These are phyloP conservation scores for Hirundo rustica DNA, from an alignment of 2,797 vertebrate species.

Conservation along the genomic window DNA sequence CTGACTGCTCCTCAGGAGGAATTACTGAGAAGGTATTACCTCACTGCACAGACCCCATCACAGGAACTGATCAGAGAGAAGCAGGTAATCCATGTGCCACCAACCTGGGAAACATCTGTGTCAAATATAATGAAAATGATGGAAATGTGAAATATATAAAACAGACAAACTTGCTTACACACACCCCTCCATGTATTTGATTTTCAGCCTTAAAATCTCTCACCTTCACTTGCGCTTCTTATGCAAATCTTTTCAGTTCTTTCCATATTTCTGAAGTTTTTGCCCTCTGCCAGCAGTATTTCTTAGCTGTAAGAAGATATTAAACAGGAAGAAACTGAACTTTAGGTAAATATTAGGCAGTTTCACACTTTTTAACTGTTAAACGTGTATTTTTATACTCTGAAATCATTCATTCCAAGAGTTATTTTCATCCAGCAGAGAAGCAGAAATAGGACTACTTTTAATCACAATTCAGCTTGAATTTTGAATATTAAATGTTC, in stretches of 20 bases:
- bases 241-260: background rate
- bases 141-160: background rate
- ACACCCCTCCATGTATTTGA: rapidly evolving
- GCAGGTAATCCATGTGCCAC: background rate
- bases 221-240: background rate
- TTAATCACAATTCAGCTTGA: conserved; percentile 27
- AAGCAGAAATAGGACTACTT: background rate
- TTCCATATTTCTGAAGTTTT: background rate
- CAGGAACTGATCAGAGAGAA: background rate
- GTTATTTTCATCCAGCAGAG: background rate
- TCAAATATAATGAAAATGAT: background rate
- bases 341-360: background rate
- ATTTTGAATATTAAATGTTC: conserved; percentile 33
- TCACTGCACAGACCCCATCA: background rate
- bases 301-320: background rate
- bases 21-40: background rate
- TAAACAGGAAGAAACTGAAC: background rate
- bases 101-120: background rate
- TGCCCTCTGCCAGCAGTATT: background rate
- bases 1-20: background rate
- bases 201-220: background rate
- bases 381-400: background rate
- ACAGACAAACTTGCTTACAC: background rate
- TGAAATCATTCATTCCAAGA: background rate
- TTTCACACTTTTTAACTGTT: background rate